Conservation (phyloP, 2,797 vertebrate species). For the Enteromius mattozi region DNA sequence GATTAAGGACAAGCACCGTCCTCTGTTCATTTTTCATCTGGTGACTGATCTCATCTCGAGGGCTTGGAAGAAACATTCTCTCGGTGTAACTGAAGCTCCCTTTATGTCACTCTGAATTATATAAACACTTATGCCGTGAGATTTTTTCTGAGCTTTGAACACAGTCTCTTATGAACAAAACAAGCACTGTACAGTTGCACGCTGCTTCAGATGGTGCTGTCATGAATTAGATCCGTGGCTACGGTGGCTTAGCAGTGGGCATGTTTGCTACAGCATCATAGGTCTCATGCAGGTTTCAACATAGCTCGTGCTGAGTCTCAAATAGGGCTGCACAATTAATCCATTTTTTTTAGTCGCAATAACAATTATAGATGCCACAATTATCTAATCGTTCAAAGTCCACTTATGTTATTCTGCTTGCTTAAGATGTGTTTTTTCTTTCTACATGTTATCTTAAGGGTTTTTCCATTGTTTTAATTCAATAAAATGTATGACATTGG, state of each 20-base stretch:
- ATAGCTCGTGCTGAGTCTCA: not conserved
- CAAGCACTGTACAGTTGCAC: not conserved
- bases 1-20: slow-evolving; percentile 66
- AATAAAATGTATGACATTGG: too few relatives aligned
- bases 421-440: too few relatives aligned
- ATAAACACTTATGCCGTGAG: slow-evolving; percentile 68
- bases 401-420: too few relatives aligned
- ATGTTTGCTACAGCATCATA: not conserved
- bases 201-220: not conserved
- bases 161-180: slow-evolving; percentile 26
- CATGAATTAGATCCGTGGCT: not conserved
- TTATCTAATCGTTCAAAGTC: too few relatives aligned
- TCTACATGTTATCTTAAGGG: too few relatives aligned
- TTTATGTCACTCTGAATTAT: slow-evolving; percentile 62
- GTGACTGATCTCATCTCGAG: slow-evolving; percentile 58
- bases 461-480: too few relatives aligned
- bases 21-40: slow-evolving; percentile 62
- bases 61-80: slow-evolving; percentile 55
- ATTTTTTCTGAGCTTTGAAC: slow-evolving; percentile 56
- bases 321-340: too few relatives aligned
- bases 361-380: too few relatives aligned
- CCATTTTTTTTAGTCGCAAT: too few relatives aligned
- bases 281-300: not conserved
- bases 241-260: not conserved
- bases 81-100: slow-evolving; percentile 52